Evolutionary conservation across 2,888 invertebrate genomes (phyloP), one percentile per base, ranked within the genome.

Genomic region (Myopa tessellatipennis): DNA sequence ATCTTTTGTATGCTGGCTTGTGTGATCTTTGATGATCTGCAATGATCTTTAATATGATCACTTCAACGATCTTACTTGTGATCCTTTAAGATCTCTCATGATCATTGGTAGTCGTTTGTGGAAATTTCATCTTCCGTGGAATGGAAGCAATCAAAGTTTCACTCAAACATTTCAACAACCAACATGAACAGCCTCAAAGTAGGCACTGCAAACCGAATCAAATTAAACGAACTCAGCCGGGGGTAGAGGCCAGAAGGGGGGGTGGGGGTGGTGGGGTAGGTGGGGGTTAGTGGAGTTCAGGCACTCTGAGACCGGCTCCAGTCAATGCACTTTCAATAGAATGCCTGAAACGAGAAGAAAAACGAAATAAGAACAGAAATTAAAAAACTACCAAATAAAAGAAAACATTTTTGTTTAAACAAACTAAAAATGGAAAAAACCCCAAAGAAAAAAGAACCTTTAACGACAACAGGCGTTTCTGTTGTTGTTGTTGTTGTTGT

Each of bases 311-410:
- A 18, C 69, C 16, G 52, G 45, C 60, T 73, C 60, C 72, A 73
- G 72, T 73, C 72, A 73, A 61, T 73, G 72, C 72, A 73, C 72
- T 61, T 38, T 73, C 60, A 40, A 73, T 60, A 55, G 18, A 18
- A 26, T 40, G 60, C 61, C 38, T 40, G 72, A 60, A 61, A 73
- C 72, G 61, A 73, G 60, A 73, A 73, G 60, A 73, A 73, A 73
- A 61, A 72, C 10, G 18, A 18, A 26, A 61, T 26, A 61, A 61
- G 26, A 26, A n/a, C 3, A 18, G 4, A 34, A 34, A 63, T 38
- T 36, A 65, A 65, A 65, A 65, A 34, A 36, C 34, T 26, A n/a
- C 34, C 65, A 65, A 36, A 65, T 38, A 38, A 38, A 65, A 65
- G 34, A 36, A 65, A 65, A 55, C 55, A 36, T 38, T 65, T 65